phyloP scores from a whole-genome alignment of 1,140 invertebrate species.

The Panonychus citri region DNA sequence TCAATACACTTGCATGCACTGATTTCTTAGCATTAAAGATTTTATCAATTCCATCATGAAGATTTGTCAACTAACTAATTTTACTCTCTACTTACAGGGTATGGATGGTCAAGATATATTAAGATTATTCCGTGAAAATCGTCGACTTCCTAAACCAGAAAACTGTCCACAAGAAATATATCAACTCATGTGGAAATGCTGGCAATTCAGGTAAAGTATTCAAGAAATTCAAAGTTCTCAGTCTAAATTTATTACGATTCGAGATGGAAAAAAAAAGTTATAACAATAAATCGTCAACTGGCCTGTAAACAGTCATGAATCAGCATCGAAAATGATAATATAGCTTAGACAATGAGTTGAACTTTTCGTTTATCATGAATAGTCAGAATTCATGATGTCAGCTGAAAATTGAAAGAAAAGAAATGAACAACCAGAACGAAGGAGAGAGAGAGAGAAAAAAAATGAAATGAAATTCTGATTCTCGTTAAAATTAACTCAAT shows the following conservation, averaged over 20 bases:
- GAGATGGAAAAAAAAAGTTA: too few relatives aligned
- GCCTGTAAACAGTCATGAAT: background rate
- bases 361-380: background rate
- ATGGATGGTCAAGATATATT: conserved; percentile 18
- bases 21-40: too few relatives aligned
- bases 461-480: too few relatives aligned
- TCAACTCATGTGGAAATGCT: conserved; percentile 65
- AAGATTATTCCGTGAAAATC: conserved; percentile 16
- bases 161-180: conserved; percentile 64
- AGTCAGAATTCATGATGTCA: too few relatives aligned
- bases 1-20: too few relatives aligned
- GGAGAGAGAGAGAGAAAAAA: too few relatives aligned
- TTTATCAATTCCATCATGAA: too few relatives aligned
- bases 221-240: background rate
- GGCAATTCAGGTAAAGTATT: conserved; percentile 35
- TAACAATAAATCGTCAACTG: too few relatives aligned
- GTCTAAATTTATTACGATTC: background rate
- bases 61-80: too few relatives aligned
- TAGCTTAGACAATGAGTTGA: background rate
- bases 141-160: conserved; percentile 43
- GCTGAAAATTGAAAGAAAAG: too few relatives aligned
- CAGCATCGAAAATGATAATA: background rate
- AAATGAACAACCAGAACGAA: too few relatives aligned
- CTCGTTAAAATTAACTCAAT: too few relatives aligned
- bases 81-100: conserved; percentile 13